Evolutionary conservation across 2,113 vertebrate species (phyloP).

Genomic region (Corythaixoides concolor): DNA sequence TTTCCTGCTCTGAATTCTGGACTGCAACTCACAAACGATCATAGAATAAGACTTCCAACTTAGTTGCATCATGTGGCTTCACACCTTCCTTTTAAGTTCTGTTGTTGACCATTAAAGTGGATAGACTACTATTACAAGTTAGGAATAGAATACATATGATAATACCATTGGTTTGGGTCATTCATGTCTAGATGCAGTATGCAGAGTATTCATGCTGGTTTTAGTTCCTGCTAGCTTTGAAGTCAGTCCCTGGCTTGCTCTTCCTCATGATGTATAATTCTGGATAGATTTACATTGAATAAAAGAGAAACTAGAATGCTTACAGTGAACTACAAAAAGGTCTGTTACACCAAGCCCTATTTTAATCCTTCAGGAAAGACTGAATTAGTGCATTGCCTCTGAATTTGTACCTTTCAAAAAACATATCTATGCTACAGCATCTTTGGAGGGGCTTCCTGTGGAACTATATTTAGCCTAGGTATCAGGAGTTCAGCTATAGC

Average conservation of each 20-base stretch:
- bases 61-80: not conserved
- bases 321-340: not conserved
- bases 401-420: not conserved
- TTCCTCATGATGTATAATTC: not conserved
- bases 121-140: not conserved
- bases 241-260: not conserved
- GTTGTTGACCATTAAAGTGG: not conserved
- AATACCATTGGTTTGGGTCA: not conserved
- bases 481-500: not conserved
- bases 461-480: slow-evolving; percentile 8
- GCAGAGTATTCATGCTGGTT: not conserved
- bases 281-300: not conserved
- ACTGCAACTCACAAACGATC: not conserved
- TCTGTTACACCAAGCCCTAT: not conserved
- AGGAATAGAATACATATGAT: not conserved
- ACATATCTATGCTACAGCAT: not conserved
- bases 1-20: not conserved
- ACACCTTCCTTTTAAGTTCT: not conserved
- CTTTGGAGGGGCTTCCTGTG: not conserved
- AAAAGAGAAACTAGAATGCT: not conserved
- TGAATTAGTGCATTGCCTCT: not conserved
- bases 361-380: not conserved
- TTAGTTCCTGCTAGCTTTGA: not conserved
- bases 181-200: not conserved
- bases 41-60: not conserved